Evolutionary conservation across 2,113 vertebrate species (phyloP).

Genomic region (Aldabrachelys gigantea): DNA sequence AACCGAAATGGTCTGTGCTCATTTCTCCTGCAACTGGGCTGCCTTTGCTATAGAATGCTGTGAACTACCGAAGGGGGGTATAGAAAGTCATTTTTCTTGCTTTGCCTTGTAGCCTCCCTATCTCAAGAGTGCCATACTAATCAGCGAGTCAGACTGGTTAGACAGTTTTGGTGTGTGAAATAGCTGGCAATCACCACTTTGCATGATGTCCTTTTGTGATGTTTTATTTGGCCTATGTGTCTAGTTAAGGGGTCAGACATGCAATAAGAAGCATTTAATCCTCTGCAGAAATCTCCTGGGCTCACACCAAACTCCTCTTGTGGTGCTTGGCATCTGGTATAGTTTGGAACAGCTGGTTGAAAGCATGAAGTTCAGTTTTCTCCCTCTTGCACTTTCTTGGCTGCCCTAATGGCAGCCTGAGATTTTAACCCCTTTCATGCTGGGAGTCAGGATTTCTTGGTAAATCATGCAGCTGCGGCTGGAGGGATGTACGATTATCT

Average conservation of each 20-base stretch:
- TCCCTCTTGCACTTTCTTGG: conserved; percentile 62
- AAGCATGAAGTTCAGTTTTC: conserved; percentile 54
- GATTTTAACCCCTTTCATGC: conserved; percentile 52
- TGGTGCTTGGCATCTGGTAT: conserved; percentile 67
- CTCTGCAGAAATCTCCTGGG: conserved; percentile 65
- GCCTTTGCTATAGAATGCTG: conserved; percentile 29
- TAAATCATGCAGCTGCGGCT: neutral
- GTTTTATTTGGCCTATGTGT: conserved; percentile 66
- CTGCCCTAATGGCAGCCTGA: conserved; percentile 49
- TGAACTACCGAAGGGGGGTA: conserved; percentile 34
- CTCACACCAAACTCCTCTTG: conserved; percentile 55
- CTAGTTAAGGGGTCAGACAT: conserved; percentile 75
- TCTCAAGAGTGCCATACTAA: conserved; percentile 57
- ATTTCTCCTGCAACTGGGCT: conserved; percentile 46
- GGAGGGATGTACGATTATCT: neutral
- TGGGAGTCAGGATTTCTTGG: conserved; percentile 4
- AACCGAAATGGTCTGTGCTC: conserved; percentile 19
- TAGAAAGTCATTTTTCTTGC: conserved; percentile 51
- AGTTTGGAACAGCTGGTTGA: conserved; percentile 66
- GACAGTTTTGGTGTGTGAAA: conserved; percentile 45
- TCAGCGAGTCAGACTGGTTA: conserved; percentile 60
- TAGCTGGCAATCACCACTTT: conserved; percentile 50
- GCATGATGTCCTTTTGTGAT: conserved; percentile 42
- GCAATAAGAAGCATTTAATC: conserved; percentile 71
- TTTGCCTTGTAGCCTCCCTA: conserved; percentile 28